phyloP scores from a whole-genome alignment of 2,888 invertebrate genomes.

The Leptopilina syphax region DNA sequence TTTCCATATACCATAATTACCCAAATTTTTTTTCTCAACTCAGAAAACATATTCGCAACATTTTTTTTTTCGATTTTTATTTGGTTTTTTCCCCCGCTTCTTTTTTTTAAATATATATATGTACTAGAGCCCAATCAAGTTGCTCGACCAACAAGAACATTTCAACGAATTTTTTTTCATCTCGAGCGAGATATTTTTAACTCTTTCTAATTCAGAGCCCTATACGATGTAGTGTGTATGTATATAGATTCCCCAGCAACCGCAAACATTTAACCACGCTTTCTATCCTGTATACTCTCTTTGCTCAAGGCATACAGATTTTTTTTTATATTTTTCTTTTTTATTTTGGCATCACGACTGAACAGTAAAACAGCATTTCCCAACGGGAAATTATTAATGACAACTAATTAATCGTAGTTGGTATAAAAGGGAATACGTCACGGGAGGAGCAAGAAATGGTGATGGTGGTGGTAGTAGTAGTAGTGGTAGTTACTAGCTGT shows the following conservation, averaged over 20 bases:
- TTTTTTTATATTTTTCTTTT: background rate
- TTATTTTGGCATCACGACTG: constrained; percentile 16
- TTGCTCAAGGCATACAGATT: constrained; percentile 45
- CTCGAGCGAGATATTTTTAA: constrained; percentile 17
- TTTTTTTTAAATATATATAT: background rate
- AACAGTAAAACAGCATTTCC: constrained; percentile 32
- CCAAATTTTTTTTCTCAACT: background rate
- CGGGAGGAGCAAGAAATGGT: constrained; percentile 25
- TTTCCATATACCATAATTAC: too few relatives aligned
- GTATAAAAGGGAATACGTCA: constrained; percentile 40
- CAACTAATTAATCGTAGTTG: constrained; percentile 45
- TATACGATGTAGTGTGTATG: background rate
- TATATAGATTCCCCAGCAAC: background rate
- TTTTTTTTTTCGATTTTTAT: background rate
- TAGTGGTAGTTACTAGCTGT: background rate
- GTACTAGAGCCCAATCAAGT: background rate
- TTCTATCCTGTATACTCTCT: constrained; percentile 48
- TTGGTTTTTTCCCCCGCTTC: background rate
- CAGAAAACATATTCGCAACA: background rate
- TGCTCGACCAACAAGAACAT: constrained; percentile 19
- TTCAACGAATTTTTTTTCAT: constrained; percentile 11
- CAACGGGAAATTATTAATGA: constrained; percentile 54
- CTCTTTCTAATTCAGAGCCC: constrained; percentile 24
- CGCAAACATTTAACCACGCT: constrained; percentile 59
- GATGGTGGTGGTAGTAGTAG: too few relatives aligned